phyloP scores from a whole-genome alignment of 2,113 vertebrate species.

The Manacus vitellinus region DNA sequence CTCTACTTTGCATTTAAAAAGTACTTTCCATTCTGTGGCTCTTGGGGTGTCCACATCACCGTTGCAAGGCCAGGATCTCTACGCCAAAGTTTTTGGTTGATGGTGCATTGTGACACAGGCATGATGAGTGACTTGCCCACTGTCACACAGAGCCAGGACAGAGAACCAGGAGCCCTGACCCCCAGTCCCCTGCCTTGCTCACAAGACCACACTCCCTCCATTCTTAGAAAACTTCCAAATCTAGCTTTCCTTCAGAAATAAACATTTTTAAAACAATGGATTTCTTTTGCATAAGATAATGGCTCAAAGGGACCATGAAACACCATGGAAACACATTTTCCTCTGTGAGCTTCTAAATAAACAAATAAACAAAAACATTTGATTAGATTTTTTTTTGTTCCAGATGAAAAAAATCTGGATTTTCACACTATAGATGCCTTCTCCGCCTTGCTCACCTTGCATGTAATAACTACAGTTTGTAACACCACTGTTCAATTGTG shows the following conservation, averaged over 20 bases:
- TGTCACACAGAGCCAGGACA: neutral
- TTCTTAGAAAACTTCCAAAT: neutral
- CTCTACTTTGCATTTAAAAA: neutral
- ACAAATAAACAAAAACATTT: neutral
- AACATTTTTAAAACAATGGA: neutral
- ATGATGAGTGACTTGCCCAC: neutral
- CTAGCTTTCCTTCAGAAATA: neutral
- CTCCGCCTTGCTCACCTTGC: neutral
- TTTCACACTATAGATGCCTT: neutral
- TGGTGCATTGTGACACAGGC: neutral
- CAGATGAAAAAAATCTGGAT: neutral
- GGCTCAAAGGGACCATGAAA: neutral
- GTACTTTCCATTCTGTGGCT: neutral
- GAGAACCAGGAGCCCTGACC: neutral
- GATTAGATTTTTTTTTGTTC: neutral
- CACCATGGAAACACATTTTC: accelerated
- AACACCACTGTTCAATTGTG: neutral
- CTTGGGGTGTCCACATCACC: neutral
- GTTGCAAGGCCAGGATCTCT: neutral
- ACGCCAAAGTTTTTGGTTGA: neutral
- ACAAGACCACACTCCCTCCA: neutral
- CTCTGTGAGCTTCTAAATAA: neutral
- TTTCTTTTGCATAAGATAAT: neutral
- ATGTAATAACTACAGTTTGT: neutral
- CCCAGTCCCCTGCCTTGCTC: neutral